These are phyloP conservation scores for Acanthurus tractus DNA, from an alignment of 2,797 vertebrate genomes.

Conservation along the genomic window DNA sequence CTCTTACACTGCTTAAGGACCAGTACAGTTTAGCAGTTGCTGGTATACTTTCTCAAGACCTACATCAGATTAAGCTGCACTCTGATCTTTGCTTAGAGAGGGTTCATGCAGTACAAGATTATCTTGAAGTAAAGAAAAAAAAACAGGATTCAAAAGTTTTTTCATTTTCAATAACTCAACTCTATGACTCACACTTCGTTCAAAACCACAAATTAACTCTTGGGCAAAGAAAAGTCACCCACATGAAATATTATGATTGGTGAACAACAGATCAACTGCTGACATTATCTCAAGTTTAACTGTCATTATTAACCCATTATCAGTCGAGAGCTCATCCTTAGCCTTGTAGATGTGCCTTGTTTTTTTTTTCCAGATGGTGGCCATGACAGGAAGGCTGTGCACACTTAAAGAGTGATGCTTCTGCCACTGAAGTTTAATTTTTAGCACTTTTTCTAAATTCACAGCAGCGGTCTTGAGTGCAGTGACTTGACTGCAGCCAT, in stretches of 20 bases:
- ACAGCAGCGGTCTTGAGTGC: conserved; percentile 28
- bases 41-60: conserved; percentile 11
- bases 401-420: conserved; percentile 29
- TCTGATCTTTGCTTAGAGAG: conserved; percentile 25
- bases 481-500: conserved; percentile 24
- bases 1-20: conserved; percentile 9
- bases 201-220: conserved; percentile 12
- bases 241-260: conserved; percentile 47
- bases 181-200: conserved; percentile 29
- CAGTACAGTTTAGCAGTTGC: not conserved
- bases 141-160: not conserved
- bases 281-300: conserved; percentile 58
- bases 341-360: conserved; percentile 54
- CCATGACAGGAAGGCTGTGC: conserved; percentile 50
- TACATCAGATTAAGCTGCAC: not conserved
- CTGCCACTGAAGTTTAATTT: conserved; percentile 48
- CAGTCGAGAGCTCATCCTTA: conserved; percentile 52
- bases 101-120: not conserved
- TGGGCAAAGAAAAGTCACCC: conserved; percentile 19
- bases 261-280: conserved; percentile 31
- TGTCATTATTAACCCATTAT: conserved; percentile 68
- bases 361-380: conserved; percentile 68
- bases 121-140: conserved; percentile 30
- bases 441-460: conserved; percentile 53
- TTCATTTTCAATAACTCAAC: conserved; percentile 28